Evolutionary conservation across 2,113 vertebrate genomes (phyloP).

Genomic region (Lophochroa leadbeateri): DNA sequence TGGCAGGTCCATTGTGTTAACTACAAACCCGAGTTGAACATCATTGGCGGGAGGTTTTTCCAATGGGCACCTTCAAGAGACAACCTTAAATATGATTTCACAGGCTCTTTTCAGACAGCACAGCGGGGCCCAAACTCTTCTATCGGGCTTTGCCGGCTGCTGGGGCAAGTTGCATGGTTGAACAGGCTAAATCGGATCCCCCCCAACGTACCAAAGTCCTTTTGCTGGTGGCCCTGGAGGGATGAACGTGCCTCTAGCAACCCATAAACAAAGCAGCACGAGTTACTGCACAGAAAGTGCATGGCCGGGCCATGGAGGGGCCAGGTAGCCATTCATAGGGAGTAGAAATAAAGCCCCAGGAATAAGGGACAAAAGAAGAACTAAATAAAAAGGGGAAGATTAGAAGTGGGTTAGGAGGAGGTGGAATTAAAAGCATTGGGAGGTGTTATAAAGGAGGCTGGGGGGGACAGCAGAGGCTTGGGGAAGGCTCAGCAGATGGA

Average conservation of each 20-base stretch:
- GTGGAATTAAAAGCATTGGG: accelerated
- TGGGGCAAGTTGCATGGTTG: not conserved
- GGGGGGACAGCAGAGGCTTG: accelerated
- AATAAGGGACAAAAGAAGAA: not conserved
- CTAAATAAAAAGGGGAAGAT: not conserved
- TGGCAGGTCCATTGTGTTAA: not conserved
- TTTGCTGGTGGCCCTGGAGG: not conserved
- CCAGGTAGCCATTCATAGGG: accelerated
- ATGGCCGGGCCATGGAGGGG: accelerated
- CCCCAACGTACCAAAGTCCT: not conserved
- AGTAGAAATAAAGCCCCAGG: not conserved
- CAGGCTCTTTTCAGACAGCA: not conserved
- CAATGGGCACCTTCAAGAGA: constrained; percentile 6
- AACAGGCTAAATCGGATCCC: not conserved
- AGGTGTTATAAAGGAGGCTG: not conserved
- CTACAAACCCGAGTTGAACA: constrained; percentile 33
- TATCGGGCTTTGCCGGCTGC: not conserved
- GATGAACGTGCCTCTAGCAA: constrained; percentile 12
- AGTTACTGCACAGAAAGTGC: not conserved
- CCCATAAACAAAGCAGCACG: not conserved
- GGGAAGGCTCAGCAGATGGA: not conserved
- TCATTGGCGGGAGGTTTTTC: not conserved
- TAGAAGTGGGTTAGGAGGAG: not conserved
- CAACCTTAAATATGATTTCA: constrained; percentile 36
- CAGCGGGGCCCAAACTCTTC: not conserved